phyloP scores from a whole-genome alignment of 2,113 vertebrate genomes.

The Ascaphus truei region DNA sequence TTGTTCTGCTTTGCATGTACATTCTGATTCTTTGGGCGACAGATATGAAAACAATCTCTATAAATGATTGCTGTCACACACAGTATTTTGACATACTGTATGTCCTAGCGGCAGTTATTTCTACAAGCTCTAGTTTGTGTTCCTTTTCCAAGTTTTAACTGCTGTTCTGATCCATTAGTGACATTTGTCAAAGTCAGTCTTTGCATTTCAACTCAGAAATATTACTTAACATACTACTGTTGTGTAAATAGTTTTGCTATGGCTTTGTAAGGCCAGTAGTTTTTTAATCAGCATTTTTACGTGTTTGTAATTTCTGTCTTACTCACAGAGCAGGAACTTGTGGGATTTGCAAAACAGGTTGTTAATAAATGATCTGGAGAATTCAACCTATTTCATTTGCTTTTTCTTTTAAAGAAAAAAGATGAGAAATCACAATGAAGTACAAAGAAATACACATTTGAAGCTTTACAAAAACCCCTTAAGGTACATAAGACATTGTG shows the following conservation, averaged over 20 bases:
- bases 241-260: neutral
- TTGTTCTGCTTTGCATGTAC: too few relatives aligned
- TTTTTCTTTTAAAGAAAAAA: neutral
- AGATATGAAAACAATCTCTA: too few relatives aligned
- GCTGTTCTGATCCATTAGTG: neutral
- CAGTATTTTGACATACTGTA: too few relatives aligned
- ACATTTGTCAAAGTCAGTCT: neutral
- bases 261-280: neutral
- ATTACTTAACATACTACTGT: neutral
- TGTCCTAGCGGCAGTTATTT: too few relatives aligned
- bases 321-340: neutral
- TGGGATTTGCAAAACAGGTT: conserved; percentile 7
- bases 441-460: conserved; percentile 13
- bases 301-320: neutral
- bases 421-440: conserved; percentile 11
- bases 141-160: too few relatives aligned
- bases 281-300: neutral
- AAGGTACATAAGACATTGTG: conserved; percentile 13
- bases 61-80: too few relatives aligned
- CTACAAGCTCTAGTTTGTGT: too few relatives aligned
- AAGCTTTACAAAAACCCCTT: conserved; percentile 10
- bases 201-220: neutral
- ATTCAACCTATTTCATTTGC: neutral
- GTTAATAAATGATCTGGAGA: conserved; percentile 3
- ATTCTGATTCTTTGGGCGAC: too few relatives aligned